A percentile compares a stretch with the other conserved stretches of the same genome.
phyloP scores from a whole-genome alignment of 2,888 invertebrate genomes.

The Drosophila rubida region DNA sequence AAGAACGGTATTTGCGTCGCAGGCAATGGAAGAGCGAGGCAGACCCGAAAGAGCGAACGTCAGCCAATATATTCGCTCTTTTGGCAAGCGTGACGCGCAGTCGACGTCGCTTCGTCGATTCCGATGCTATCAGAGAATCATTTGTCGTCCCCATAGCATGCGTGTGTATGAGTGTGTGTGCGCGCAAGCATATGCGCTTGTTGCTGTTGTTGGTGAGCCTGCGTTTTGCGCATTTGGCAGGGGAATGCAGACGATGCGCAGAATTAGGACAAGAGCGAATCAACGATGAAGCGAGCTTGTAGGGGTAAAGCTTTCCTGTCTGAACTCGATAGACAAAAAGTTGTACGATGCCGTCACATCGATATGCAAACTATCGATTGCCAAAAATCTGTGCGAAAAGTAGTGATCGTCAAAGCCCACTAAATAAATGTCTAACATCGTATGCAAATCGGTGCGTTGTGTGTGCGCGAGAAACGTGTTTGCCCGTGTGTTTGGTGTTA shows the following conservation, averaged over 20 bases:
- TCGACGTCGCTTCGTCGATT: constrained; percentile 15
- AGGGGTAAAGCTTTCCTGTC: background rate
- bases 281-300: background rate
- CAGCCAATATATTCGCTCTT: constrained; percentile 17
- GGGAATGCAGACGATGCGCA: constrained; percentile 3
- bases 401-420: background rate
- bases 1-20: constrained; percentile 80
- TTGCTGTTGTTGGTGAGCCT: constrained; percentile 42
- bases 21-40: constrained; percentile 45
- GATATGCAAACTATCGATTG: no score
- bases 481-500: background rate
- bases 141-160: constrained; percentile 1
- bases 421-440: background rate
- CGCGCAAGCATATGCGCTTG: constrained; percentile 1
- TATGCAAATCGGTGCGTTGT: background rate
- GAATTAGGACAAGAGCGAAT: constrained; percentile 27
- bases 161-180: constrained; percentile 9
- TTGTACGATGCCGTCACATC: no score
- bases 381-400: background rate
- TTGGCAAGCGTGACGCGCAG: constrained; percentile 37
- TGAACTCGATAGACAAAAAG: no score
- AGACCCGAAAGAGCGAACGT: constrained; percentile 27
- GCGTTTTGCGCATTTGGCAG: constrained; percentile 24
- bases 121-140: constrained; percentile 33
- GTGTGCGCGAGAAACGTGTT: constrained; percentile 7